These are phyloP conservation scores for Psix sp. DNA, from an alignment of 1,140 invertebrate genomes.

Conservation along the genomic window DNA sequence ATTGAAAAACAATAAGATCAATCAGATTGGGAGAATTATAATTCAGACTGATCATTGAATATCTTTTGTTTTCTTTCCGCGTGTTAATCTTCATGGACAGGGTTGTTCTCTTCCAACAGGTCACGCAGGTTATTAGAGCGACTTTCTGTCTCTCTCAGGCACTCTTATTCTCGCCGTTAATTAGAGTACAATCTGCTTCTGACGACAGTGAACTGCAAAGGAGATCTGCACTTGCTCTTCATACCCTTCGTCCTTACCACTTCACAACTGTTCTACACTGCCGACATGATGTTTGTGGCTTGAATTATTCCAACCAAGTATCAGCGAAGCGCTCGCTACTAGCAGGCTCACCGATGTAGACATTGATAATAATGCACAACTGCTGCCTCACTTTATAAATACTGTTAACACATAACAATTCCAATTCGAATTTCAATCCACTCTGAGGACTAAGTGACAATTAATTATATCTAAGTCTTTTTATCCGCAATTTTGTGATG, in stretches of 20 bases:
- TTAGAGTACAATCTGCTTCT: conserved; percentile 71
- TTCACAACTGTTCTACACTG: conserved; percentile 59
- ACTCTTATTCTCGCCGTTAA: conserved; percentile 67
- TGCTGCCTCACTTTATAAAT: conserved; percentile 48
- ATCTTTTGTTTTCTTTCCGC: too few relatives aligned
- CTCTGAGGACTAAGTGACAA: not conserved
- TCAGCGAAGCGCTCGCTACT: conserved; percentile 10
- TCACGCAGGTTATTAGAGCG: conserved; percentile 66
- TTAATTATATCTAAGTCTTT: conserved; percentile 25
- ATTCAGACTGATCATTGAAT: too few relatives aligned
- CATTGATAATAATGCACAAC: conserved; percentile 50
- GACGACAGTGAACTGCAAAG: conserved; percentile 69
- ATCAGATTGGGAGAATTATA: too few relatives aligned
- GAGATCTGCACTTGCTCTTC: conserved; percentile 59
- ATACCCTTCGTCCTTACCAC: conserved; percentile 52
- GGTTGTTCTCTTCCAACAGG: conserved; percentile 7
- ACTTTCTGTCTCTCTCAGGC: conserved; percentile 63
- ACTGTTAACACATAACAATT: conserved; percentile 43
- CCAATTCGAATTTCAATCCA: conserved; percentile 16
- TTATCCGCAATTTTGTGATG: conserved; percentile 5
- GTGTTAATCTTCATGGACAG: conserved; percentile 13
- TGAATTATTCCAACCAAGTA: conserved; percentile 65
- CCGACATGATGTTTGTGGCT: conserved; percentile 66
- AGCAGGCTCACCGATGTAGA: conserved; percentile 30
- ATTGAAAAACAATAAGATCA: too few relatives aligned